phyloP scores from a whole-genome alignment of 2,888 invertebrate genomes.

The Platerodrilus igneus region DNA sequence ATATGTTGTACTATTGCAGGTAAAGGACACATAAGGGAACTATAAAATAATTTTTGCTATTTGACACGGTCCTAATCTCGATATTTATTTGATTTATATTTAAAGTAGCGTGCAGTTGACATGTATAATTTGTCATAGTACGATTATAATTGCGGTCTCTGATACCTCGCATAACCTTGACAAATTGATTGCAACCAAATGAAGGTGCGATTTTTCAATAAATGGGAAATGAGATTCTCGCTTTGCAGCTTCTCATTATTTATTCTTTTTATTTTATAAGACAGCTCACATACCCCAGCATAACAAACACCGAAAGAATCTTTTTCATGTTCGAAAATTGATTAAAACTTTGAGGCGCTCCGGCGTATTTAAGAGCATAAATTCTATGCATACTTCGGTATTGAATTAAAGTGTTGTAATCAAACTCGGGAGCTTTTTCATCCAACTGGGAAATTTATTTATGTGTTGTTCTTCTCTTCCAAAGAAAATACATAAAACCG shows the following conservation, averaged over 20 bases:
- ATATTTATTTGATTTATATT: too few relatives aligned
- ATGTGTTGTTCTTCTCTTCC: constrained; percentile 41
- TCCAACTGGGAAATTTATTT: constrained; percentile 41
- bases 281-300: constrained; percentile 21
- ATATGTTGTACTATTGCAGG: too few relatives aligned
- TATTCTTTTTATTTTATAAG: constrained; percentile 20
- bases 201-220: too few relatives aligned
- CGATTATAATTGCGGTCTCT: too few relatives aligned
- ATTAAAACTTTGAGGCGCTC: constrained; percentile 48
- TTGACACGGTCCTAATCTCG: too few relatives aligned
- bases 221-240: not conserved
- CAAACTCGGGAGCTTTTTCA: constrained; percentile 38
- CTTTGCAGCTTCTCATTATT: too few relatives aligned
- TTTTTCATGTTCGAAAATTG: constrained; percentile 49
- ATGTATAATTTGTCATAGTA: too few relatives aligned
- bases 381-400: constrained; percentile 50
- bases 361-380: constrained; percentile 49
- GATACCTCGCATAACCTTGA: too few relatives aligned
- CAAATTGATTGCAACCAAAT: too few relatives aligned
- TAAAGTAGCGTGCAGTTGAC: too few relatives aligned
- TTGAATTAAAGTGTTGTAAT: constrained; percentile 49
- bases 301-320: constrained; percentile 37
- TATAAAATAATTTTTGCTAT: too few relatives aligned
- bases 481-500: constrained; percentile 45
- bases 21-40: too few relatives aligned